Evolutionary conservation across 2,797 vertebrate species (phyloP).

Genomic region (Staurois parvus): DNA sequence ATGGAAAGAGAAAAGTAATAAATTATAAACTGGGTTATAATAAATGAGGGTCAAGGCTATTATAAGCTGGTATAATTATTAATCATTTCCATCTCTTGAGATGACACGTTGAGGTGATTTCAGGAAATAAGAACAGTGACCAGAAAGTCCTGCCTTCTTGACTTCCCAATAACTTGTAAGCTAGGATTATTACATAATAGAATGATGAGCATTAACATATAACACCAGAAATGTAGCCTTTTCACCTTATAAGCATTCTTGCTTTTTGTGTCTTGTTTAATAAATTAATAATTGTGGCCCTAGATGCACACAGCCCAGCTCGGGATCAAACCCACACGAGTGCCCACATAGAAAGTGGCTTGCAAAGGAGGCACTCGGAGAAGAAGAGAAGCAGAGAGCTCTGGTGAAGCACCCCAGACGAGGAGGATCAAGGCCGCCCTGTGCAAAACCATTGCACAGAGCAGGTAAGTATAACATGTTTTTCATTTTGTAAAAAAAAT

Average conservation of each 20-base stretch:
- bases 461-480: no score
- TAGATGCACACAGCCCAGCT: no score
- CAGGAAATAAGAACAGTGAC: slow-evolving; percentile 43
- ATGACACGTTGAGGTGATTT: slow-evolving; percentile 23
- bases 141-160: slow-evolving; percentile 36
- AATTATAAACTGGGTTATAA: slow-evolving; percentile 32
- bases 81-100: slow-evolving; percentile 31
- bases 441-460: no score
- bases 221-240: no score
- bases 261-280: background rate
- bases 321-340: no score
- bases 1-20: slow-evolving; percentile 29
- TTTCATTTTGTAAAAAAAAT: no score
- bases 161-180: slow-evolving; percentile 21
- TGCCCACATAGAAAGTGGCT: no score
- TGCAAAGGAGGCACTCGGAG: no score
- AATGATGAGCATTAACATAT: background rate
- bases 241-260: background rate
- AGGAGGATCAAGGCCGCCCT: no score
- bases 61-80: slow-evolving; percentile 38
- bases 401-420: no score
- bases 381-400: no score
- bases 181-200: background rate
- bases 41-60: slow-evolving; percentile 33
- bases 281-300: no score